A percentile compares a stretch with the other conserved stretches of the same genome.
Conservation (phyloP, 2,113 vertebrate species). For the Falco punctatus region DNA sequence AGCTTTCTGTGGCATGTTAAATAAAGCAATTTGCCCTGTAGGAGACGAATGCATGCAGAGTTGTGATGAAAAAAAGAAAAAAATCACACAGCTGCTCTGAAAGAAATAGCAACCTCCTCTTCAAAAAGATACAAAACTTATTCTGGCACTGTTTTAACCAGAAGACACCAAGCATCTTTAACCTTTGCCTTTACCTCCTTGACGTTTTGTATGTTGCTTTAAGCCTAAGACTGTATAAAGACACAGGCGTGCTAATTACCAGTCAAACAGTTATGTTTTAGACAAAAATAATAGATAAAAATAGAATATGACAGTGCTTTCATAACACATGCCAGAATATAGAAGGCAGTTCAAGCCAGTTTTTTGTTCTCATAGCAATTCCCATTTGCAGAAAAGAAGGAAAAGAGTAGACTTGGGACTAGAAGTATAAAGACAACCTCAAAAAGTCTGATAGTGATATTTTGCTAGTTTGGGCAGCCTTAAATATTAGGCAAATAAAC, state of each 20-base stretch:
- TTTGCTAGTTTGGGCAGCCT: neutral
- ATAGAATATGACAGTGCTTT: conserved; percentile 28
- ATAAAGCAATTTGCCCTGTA: conserved; percentile 70
- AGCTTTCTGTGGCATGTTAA: conserved; percentile 75
- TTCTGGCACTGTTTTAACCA: neutral
- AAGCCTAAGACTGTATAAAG: neutral
- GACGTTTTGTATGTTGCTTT: conserved; percentile 7
- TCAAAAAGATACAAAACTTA: conserved; percentile 17
- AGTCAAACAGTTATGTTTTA: conserved; percentile 1
- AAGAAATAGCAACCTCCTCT: conserved; percentile 10
- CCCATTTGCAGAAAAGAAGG: neutral
- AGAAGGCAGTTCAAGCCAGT: neutral
- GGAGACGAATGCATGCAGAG: conserved; percentile 60
- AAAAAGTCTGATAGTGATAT: neutral
- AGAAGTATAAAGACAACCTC: neutral
- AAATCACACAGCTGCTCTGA: conserved; percentile 45
- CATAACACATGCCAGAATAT: neutral
- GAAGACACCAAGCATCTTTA: conserved; percentile 10
- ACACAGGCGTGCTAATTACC: neutral
- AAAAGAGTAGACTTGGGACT: neutral
- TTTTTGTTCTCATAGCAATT: conserved; percentile 19
- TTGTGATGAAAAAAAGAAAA: conserved; percentile 51
- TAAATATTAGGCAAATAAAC: neutral
- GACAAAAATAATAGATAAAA: conserved; percentile 14
- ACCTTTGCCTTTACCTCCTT: conserved; percentile 6